Conservation (phyloP, 2,888 invertebrate species). For the Diaprepes abbreviatus region DNA sequence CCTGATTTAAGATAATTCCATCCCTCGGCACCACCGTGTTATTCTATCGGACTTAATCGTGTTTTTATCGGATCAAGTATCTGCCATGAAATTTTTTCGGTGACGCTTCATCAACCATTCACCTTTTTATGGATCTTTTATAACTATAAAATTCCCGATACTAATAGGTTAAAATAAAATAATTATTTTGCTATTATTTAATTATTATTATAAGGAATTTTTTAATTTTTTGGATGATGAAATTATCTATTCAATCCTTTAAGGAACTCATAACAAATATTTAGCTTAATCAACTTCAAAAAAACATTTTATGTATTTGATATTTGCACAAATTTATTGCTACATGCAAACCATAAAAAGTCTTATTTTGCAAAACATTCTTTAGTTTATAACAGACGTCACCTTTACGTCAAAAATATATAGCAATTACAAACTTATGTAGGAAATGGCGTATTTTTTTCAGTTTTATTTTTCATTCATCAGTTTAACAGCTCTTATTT, state of each 20-base stretch:
- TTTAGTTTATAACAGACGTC: not conserved
- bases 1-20: constrained; percentile 47
- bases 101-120: constrained; percentile 36
- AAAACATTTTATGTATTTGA: too few relatives aligned
- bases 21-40: constrained; percentile 41
- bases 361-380: too few relatives aligned
- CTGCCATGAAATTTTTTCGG: constrained; percentile 42
- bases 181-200: too few relatives aligned
- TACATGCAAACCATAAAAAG: too few relatives aligned
- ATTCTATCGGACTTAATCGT: constrained; percentile 47
- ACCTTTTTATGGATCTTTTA: constrained; percentile 7
- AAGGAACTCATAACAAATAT: too few relatives aligned
- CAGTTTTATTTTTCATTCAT: constrained; percentile 11
- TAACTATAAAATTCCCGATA: not conserved
- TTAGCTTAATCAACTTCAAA: too few relatives aligned
- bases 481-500: constrained; percentile 5
- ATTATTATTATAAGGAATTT: too few relatives aligned
- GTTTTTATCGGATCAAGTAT: constrained; percentile 45
- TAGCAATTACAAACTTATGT: not conserved
- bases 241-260: too few relatives aligned
- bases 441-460: not conserved
- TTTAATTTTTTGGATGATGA: too few relatives aligned
- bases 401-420: not conserved
- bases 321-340: too few relatives aligned
- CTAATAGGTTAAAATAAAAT: too few relatives aligned